These are phyloP conservation scores for Pachyuromys duprasi DNA, from an alignment of 2,797 vertebrate species.

Conservation along the genomic window DNA sequence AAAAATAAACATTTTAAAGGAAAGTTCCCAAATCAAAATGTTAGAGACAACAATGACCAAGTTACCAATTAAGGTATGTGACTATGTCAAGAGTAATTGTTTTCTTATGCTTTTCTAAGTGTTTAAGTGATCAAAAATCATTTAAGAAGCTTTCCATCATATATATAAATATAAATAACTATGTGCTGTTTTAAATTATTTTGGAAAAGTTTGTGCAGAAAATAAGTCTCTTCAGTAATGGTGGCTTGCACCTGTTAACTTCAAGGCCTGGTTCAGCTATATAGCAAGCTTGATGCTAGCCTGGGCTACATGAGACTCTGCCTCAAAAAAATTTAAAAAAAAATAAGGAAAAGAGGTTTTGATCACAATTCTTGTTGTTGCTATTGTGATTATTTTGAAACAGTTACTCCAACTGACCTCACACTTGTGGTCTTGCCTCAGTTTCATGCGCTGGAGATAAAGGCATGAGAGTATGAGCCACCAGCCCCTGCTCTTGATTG, in stretches of 20 bases:
- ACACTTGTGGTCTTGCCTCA: neutral
- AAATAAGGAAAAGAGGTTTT: neutral
- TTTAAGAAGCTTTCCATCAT: neutral
- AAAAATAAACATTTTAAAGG: neutral
- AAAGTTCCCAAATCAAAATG: neutral
- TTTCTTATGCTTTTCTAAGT: slow-evolving; percentile 15
- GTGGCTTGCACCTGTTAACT: neutral
- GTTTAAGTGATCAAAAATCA: neutral
- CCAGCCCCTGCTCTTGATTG: neutral
- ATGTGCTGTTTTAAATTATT: slow-evolving; percentile 7
- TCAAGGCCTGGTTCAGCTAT: neutral
- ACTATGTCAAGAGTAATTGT: neutral
- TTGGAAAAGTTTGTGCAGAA: slow-evolving; percentile 51
- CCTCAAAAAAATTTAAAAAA: neutral
- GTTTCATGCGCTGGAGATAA: neutral
- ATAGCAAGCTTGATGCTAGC: neutral
- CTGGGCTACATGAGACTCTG: neutral
- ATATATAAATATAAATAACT: neutral
- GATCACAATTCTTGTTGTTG: neutral
- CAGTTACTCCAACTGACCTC: neutral
- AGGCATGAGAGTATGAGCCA: neutral
- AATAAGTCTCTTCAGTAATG: neutral
- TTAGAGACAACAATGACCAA: neutral
- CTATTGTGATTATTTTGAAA: neutral
- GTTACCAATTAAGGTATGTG: neutral